Base-by-base conservation (phyloP, 2,888 invertebrate species). In the Graphium colonna region DNA sequence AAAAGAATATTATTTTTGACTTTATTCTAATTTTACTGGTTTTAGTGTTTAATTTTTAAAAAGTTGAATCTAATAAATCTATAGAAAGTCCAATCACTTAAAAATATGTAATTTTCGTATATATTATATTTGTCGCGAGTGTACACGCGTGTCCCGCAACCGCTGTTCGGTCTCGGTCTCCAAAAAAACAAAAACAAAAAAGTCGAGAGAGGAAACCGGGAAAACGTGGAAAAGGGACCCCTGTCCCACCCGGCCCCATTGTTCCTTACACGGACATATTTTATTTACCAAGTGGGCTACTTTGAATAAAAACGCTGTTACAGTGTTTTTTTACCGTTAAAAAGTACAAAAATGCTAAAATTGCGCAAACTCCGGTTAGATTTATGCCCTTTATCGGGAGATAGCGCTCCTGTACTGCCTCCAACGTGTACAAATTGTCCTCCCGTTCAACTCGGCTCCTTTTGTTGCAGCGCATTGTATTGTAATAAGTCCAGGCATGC, bases 281-380 rank as follows among this genome's bases (percentile, higher is more conserved):
- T 89, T 86, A 83, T 84, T 81, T 81, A 79, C 81, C 86, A 88
- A 88, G 86, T 87, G 87, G 21, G 82, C 79, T 86, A 74, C 75
- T 87, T 89, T 88, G 78, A 89, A 89, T 89, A 89, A 89, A 88
- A 89, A 86, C 76, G 82, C 82, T 79, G 81, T 82, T 84, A 73
- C 73, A 77, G 67, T 67, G 64, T 21, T 21, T 21, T 21, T 64
- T n/a, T 47, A 60, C 70, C 77, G 82, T 84, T 86, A 84, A 83
- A 85, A 85, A 80, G 80, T 81, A 83, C 74, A 78, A 9, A 75
- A 82, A 77, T 64, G 73, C 61, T 61, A 59, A 61, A 64, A 62
- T 63, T 60, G 60, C 65, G 64, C 56, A 45, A 49, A 54, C 57
- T 63, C 64, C 61, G 51, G 12, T 48, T 57, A 57, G 56, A 52